Percentiles rank a stretch among this genome's conserved stretches.
Evolutionary conservation across 2,113 vertebrate genomes (phyloP).

Genomic region (Strix uralensis): DNA sequence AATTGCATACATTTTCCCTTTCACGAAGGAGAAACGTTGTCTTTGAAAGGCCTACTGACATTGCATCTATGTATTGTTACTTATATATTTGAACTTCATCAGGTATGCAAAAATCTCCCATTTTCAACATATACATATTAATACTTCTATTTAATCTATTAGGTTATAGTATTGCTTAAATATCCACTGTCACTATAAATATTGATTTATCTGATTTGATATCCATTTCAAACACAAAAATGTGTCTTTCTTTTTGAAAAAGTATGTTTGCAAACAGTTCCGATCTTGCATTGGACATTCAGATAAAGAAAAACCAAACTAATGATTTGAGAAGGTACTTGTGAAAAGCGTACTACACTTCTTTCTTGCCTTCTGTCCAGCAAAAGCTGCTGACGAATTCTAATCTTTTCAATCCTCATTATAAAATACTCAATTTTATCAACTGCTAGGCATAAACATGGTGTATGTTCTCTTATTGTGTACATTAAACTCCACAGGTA

Average conservation of each 20-base stretch:
- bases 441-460: neutral
- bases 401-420: neutral
- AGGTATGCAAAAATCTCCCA: neutral
- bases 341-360: fast-evolving
- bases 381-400: neutral
- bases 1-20: neutral
- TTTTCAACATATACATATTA: neutral
- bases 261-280: neutral
- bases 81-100: neutral
- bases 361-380: neutral
- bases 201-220: neutral
- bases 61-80: neutral
- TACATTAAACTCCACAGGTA: neutral
- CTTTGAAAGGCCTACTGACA: neutral
- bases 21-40: neutral
- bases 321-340: neutral
- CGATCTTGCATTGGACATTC: neutral
- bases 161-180: neutral
- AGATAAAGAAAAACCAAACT: neutral
- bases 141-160: neutral
- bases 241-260: neutral
- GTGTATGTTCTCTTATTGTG: neutral
- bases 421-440: neutral
- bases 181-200: neutral
- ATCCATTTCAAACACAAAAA: neutral